Percentiles rank a stretch among this genome's conserved stretches.
phyloP scores from a whole-genome alignment of 2,797 vertebrate genomes.

The Melanotaenia trifasciata region DNA sequence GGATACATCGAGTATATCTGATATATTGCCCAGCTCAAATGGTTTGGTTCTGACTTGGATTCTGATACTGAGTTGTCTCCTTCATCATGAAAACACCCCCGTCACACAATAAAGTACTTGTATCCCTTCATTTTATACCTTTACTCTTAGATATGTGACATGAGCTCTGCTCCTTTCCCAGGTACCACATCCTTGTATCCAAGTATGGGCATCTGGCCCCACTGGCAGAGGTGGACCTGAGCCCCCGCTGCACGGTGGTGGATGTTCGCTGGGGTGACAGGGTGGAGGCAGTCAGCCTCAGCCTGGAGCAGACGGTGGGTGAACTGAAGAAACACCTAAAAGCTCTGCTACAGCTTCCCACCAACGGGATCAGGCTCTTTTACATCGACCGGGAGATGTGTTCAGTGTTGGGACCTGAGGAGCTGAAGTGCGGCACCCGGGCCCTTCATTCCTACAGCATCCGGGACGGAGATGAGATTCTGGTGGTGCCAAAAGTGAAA shows the following conservation, averaged over 20 bases:
- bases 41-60: too few species aligned
- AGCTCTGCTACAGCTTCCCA: slow-evolving; percentile 88
- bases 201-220: slow-evolving; percentile 94
- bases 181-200: slow-evolving; percentile 92
- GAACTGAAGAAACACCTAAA: slow-evolving; percentile 93
- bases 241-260: slow-evolving; percentile 88
- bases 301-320: slow-evolving; percentile 93
- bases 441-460: slow-evolving; percentile 95
- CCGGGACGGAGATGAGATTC: slow-evolving; percentile 94
- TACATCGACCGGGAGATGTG: slow-evolving; percentile 90
- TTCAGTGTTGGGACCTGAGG: slow-evolving; percentile 88
- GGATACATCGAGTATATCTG: too few species aligned
- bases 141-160: neutral
- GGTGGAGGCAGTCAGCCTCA: slow-evolving; percentile 89
- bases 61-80: too few species aligned
- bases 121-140: neutral
- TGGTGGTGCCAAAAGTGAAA: slow-evolving; percentile 87
- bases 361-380: slow-evolving; percentile 91
- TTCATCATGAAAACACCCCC: too few species aligned
- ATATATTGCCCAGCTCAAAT: too few species aligned
- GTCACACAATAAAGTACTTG: too few species aligned
- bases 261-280: slow-evolving; percentile 91
- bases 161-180: slow-evolving; percentile 54
- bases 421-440: slow-evolving; percentile 90
- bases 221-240: slow-evolving; percentile 93